Evolutionary conservation across 1,140 invertebrate genomes (phyloP).

Genomic region (Lepidotrigona ventralis): DNA sequence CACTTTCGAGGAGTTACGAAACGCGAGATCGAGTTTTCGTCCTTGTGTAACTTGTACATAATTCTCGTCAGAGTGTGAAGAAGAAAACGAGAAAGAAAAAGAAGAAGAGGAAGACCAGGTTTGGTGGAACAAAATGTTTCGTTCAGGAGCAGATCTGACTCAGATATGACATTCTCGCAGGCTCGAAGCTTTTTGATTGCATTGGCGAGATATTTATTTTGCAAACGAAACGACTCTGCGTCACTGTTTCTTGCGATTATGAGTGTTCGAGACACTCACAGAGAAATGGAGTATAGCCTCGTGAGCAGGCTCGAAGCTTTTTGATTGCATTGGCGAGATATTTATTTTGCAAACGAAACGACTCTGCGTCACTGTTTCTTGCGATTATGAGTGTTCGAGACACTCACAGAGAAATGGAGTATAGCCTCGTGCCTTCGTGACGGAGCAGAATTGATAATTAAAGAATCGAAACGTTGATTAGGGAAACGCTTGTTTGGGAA

Average conservation of each 20-base stretch:
- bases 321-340: background rate
- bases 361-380: background rate
- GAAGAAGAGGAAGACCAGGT: background rate
- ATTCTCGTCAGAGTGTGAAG: background rate
- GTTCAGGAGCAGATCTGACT: background rate
- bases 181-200: background rate
- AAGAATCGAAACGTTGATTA: too few species aligned
- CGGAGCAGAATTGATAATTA: too few species aligned
- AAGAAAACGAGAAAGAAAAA: background rate
- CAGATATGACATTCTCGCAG: background rate
- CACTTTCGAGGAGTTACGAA: background rate
- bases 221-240: background rate
- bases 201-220: slow-evolving; percentile 2
- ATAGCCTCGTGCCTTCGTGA: background rate
- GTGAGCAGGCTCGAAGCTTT: background rate
- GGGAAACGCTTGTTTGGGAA: too few species aligned
- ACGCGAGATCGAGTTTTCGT: background rate
- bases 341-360: background rate
- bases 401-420: background rate
- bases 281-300: background rate
- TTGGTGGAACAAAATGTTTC: background rate
- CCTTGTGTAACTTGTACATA: slow-evolving; percentile 7
- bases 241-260: background rate
- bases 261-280: background rate
- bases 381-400: background rate